Base-by-base conservation (phyloP, 2,888 invertebrate genomes). In the Morpho achilles region DNA sequence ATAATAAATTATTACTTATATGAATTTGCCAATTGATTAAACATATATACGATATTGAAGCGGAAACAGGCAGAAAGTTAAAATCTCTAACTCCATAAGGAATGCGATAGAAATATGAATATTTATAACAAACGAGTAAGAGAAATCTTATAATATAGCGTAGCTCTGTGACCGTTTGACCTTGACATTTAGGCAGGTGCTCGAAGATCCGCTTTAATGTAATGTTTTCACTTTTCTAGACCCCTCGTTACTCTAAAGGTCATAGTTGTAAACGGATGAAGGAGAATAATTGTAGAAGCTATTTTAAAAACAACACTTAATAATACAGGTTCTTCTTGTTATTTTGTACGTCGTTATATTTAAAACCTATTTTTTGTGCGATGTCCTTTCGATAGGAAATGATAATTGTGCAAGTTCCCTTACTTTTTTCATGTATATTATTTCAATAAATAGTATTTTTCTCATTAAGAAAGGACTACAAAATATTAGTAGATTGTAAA, bases 121-220 rank as follows among this genome's bases (percentile, higher is more conserved):
- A 58, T 59, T 70, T 73, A 78, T 76, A 78, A 56, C 53, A 64
- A 79, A 78, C 71, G 65, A 66, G 74, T 74, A 76, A 75, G 84
- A 84, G 87, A 88, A 85, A 86, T 86, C 87, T 77, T 76, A 72
- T 71, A 75, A 74, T 49, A 16, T 57, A 16, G 73, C 72, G 73
- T 70, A 66, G 68, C 69, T 63, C 65, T 67, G 68, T 79, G 80
- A 77, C 77, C 77, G 67, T 73, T 72, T 82, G 80, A 83, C 86
- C 86, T 86, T 87, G 85, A 78, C 84, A 80, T 83, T 84, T 76
- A 59, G 69, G 70, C 77, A 79, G 78, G 79, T 78, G 76, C 67
- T 66, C 64, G 59, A 55, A 65, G 67, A 71, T 70, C 69, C 69
- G 69, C 67, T 45, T 67, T 59, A 47, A 58, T 49, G 47, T 66